Percentiles rank a stretch among this genome's conserved stretches.
Conservation (phyloP, 2,797 vertebrate genomes). For the Neoniphon sammara region DNA sequence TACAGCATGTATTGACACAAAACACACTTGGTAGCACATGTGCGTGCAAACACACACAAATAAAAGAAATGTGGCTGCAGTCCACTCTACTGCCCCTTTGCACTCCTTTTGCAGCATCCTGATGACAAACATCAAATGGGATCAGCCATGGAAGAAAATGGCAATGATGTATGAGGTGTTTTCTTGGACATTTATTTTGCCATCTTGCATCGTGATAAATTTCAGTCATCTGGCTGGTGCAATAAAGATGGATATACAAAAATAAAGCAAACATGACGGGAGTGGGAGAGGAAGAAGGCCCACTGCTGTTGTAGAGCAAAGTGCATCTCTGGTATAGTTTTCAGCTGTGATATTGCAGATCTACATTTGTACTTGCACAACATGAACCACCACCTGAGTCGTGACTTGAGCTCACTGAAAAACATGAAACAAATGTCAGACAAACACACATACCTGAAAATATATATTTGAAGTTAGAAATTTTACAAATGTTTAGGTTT, state of each 20-base stretch:
- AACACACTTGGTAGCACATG: slow-evolving; percentile 1
- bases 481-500: no score
- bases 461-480: no score
- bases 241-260: slow-evolving; percentile 29
- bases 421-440: no score
- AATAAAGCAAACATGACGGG: slow-evolving; percentile 33
- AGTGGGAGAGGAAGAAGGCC: slow-evolving; percentile 7
- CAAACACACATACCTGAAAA: no score
- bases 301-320: background rate
- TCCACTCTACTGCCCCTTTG: slow-evolving; percentile 14
- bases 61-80: slow-evolving; percentile 6
- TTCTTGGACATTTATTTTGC: slow-evolving; percentile 57
- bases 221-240: slow-evolving; percentile 30
- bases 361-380: no score
- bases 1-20: background rate
- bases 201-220: slow-evolving; percentile 59
- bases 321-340: background rate
- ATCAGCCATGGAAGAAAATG: slow-evolving; percentile 61
- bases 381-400: no score
- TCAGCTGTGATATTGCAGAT: background rate
- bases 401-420: no score
- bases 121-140: slow-evolving; percentile 58
- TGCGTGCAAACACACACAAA: slow-evolving; percentile 1
- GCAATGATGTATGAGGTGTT: slow-evolving; percentile 65
- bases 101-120: slow-evolving; percentile 30